Evolutionary conservation across 2,888 invertebrate species (phyloP).

Genomic region (Plebejus melissa): DNA sequence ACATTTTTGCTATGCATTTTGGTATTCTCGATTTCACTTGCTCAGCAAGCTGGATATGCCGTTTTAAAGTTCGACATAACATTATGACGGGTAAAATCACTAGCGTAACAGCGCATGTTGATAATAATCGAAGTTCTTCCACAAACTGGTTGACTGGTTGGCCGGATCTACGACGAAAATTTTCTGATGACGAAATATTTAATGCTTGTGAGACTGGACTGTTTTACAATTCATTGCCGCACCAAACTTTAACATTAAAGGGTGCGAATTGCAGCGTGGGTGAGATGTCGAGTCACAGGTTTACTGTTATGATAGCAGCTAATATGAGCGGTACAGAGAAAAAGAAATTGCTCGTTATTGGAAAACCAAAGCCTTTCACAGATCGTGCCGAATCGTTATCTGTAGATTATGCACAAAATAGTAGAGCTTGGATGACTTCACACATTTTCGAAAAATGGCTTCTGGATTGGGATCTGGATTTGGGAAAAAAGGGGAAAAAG

Average conservation of each 20-base stretch:
- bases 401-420: slow-evolving; percentile 37
- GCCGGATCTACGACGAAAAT: slow-evolving; percentile 35
- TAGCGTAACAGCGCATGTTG: slow-evolving; percentile 35
- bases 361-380: slow-evolving; percentile 36
- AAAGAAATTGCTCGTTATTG: slow-evolving; percentile 34
- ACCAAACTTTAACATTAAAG: slow-evolving; percentile 42
- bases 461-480: slow-evolving; percentile 34
- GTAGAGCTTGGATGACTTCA: slow-evolving; percentile 38
- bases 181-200: slow-evolving; percentile 39
- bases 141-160: slow-evolving; percentile 37
- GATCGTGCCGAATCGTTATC: slow-evolving; percentile 35
- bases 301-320: slow-evolving; percentile 44
- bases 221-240: slow-evolving; percentile 42
- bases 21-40: slow-evolving; percentile 35
- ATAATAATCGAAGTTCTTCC: slow-evolving; percentile 35
- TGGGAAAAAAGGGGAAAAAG: slow-evolving; percentile 33
- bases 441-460: slow-evolving; percentile 38
- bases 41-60: slow-evolving; percentile 37
- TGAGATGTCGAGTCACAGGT: slow-evolving; percentile 42
- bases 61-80: slow-evolving; percentile 38
- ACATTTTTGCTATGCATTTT: slow-evolving; percentile 35
- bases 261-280: slow-evolving; percentile 44
- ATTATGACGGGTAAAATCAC: slow-evolving; percentile 36
- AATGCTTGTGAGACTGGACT: slow-evolving; percentile 44
- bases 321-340: slow-evolving; percentile 41